Evolutionary conservation across 2,888 invertebrate genomes (phyloP).

Genomic region (Tinea semifulvella): DNA sequence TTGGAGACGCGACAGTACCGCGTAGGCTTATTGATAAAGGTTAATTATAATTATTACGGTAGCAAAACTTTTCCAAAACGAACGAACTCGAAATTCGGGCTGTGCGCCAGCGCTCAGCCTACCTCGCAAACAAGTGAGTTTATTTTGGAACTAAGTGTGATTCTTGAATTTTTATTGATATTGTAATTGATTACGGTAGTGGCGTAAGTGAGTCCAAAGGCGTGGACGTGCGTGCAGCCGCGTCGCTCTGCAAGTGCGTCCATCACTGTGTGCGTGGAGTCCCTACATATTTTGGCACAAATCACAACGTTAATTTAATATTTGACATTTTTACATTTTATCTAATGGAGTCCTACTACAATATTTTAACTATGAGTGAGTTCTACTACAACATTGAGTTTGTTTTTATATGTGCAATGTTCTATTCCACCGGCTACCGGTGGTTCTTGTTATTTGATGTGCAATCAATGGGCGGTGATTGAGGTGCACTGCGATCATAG

Average conservation of each 20-base stretch:
- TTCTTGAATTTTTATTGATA: constrained; percentile 72
- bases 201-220: constrained; percentile 59
- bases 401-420: constrained; percentile 63
- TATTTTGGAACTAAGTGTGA: constrained; percentile 80
- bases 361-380: constrained; percentile 64
- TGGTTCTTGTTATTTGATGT: constrained; percentile 58
- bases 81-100: constrained; percentile 70
- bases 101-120: constrained; percentile 68
- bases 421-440: constrained; percentile 64
- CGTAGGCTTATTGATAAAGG: constrained; percentile 65
- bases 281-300: constrained; percentile 63
- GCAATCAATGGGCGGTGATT: constrained; percentile 43
- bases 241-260: constrained; percentile 35
- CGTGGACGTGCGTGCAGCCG: constrained; percentile 39
- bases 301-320: constrained; percentile 55
- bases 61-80: constrained; percentile 68
- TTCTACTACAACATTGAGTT: constrained; percentile 68
- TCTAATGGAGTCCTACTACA: constrained; percentile 65
- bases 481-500: constrained; percentile 28
- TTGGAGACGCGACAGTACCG: constrained; percentile 41
- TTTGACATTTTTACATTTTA: constrained; percentile 67
- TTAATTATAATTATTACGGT: constrained; percentile 67
- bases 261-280: constrained; percentile 60
- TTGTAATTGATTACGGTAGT: constrained; percentile 67
- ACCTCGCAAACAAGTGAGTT: constrained; percentile 80